These are phyloP conservation scores for Lemur catta DNA, from an alignment of 2,797 vertebrate genomes.

Conservation along the genomic window DNA sequence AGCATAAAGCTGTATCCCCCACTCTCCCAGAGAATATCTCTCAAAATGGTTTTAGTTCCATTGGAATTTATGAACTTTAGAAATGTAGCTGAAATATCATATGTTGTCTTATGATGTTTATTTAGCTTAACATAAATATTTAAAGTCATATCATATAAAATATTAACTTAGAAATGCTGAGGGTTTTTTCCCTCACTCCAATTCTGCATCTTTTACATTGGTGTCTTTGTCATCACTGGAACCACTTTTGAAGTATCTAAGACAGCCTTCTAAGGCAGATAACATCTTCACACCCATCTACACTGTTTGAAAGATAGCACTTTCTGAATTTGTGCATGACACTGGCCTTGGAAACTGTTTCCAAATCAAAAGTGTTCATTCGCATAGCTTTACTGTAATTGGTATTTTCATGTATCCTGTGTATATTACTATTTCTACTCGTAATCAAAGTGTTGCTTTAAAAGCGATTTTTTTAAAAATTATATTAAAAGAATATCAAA, in stretches of 20 bases:
- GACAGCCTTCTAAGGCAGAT: not conserved
- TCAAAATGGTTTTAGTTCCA: not conserved
- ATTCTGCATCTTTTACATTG: not conserved
- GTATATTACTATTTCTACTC: not conserved
- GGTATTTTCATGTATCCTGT: not conserved
- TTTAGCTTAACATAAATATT: not conserved
- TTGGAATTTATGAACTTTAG: slow-evolving; percentile 25
- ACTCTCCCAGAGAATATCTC: not conserved
- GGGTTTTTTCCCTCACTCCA: not conserved
- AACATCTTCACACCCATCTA: not conserved
- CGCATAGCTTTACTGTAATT: not conserved
- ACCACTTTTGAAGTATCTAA: not conserved
- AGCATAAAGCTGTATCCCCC: not conserved
- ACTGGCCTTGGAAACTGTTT: not conserved
- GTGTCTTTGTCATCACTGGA: not conserved
- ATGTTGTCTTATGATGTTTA: not conserved
- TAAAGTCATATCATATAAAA: not conserved
- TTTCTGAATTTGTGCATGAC: not conserved
- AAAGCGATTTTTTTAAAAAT: not conserved
- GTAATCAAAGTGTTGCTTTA: not conserved
- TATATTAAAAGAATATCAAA: not conserved
- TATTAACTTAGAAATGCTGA: not conserved
- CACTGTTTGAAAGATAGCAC: not conserved
- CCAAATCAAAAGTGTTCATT: not conserved
- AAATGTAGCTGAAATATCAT: not conserved